These are phyloP conservation scores for Canis aureus DNA, from an alignment of 2,113 vertebrate species.

Conservation along the genomic window DNA sequence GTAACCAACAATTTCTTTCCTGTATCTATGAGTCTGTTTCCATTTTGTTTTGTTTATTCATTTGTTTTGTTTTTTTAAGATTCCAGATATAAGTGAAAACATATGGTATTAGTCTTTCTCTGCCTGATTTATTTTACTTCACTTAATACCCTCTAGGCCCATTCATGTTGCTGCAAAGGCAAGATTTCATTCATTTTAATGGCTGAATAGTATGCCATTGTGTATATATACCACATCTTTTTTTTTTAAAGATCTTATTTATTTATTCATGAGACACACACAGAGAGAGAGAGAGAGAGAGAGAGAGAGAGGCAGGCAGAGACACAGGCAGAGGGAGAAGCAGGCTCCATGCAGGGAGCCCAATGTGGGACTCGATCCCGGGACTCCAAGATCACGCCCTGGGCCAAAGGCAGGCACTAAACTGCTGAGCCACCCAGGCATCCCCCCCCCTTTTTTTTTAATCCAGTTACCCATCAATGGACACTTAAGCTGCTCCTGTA, in stretches of 20 bases:
- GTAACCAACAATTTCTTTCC: neutral
- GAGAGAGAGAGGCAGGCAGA: no score
- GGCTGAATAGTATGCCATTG: neutral
- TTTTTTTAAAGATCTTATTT: no score
- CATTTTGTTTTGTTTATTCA: neutral
- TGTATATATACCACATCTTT: neutral
- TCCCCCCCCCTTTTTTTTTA: neutral
- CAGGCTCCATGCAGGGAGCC: no score
- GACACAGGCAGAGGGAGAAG: no score
- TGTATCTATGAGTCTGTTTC: neutral
- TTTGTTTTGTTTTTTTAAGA: neutral
- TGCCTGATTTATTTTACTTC: neutral
- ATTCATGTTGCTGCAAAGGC: neutral
- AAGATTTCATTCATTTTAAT: neutral
- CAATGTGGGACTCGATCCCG: no score
- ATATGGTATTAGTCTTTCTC: neutral
- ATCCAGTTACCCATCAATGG: neutral
- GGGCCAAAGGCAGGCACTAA: no score
- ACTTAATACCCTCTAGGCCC: neutral
- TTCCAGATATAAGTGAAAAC: neutral
- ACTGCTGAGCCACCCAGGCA: no score
- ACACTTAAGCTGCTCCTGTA: neutral
- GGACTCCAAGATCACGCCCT: no score
- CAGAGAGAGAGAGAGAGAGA: no score
- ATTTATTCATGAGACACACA: no score